Evolutionary conservation across 2,797 vertebrate species (phyloP), one percentile per base, ranked within the genome.

Genomic region (Pterois miles): DNA sequence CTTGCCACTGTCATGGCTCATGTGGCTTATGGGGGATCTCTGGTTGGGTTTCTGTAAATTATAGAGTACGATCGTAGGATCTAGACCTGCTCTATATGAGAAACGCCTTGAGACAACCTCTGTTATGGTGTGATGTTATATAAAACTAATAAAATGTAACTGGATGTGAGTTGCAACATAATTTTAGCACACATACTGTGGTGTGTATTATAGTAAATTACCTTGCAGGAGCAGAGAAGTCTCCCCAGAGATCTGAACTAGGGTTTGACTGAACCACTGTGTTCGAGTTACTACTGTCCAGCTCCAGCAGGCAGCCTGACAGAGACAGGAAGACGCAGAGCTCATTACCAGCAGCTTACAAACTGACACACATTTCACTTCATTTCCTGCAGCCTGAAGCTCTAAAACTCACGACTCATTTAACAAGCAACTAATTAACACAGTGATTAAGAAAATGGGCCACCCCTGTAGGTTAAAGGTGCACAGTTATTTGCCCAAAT

Each of bases 151-250:
- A n/a, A n/a, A n/a, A n/a, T n/a, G n/a, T n/a, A n/a, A n/a, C n/a
- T n/a, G n/a, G n/a, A n/a, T n/a, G n/a, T n/a, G n/a, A n/a, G n/a
- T n/a, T n/a, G n/a, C n/a, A n/a, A n/a, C n/a, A n/a, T n/a, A n/a
- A n/a, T n/a, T n/a, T n/a, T n/a, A n/a, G n/a, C n/a, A n/a, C 46
- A 48, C 20, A n/a, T 48, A n/a, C n/a, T n/a, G n/a, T n/a, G 14
- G 16, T 43, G 12, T 18, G 9, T 14, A 4, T 22, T 2, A 48
- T 0, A 46, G 8, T 2, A 31, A 34, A 18, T 25, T 1, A 98
- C 97, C 97, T 98, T 83, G 96, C 93, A 62, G 97, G 96, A 86
- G 96, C 95, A 75, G 95, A 97, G 86, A 98, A 98, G 72, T 97
- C 97, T 76, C 97, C 97, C 97, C 97, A 98, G 18, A 97, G 89